Evolutionary conservation across 2,888 invertebrate genomes (phyloP).

Genomic region (Chirona hameri): DNA sequence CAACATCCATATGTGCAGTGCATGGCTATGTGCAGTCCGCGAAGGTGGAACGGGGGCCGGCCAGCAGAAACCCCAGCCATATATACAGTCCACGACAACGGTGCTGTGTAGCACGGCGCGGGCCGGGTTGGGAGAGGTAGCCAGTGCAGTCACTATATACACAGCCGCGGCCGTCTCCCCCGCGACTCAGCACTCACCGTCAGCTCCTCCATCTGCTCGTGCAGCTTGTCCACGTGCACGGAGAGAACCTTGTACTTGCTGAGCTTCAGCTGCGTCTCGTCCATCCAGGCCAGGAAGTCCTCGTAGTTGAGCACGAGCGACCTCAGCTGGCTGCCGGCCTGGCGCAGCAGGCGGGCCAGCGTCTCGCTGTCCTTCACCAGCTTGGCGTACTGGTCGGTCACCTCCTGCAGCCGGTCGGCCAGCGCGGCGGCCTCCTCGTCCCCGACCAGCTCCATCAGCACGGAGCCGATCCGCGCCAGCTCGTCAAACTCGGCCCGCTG

Average conservation of each 20-base stretch:
- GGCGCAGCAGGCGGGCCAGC: conserved; percentile 73
- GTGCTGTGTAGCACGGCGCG: too few relatives aligned
- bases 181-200: conserved; percentile 54
- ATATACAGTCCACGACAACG: too few relatives aligned
- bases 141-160: too few relatives aligned
- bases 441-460: conserved; percentile 82
- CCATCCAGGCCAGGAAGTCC: conserved; percentile 91
- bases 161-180: not conserved
- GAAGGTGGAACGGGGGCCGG: too few relatives aligned
- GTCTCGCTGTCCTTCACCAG: conserved; percentile 81
- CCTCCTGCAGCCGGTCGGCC: conserved; percentile 79
- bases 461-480: conserved; percentile 82
- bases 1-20: too few relatives aligned
- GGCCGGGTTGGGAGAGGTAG: too few relatives aligned
- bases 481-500: conserved; percentile 85
- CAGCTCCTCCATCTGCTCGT: conserved; percentile 88
- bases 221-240: conserved; percentile 83
- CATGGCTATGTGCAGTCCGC: too few relatives aligned
- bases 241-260: conserved; percentile 76
- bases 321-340: conserved; percentile 80
- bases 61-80: too few relatives aligned
- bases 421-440: conserved; percentile 82
- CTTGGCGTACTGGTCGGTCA: conserved; percentile 73
- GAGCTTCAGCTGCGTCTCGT: conserved; percentile 77
- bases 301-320: conserved; percentile 87